Conservation (phyloP, 2,113 vertebrate species). For the Balaeniceps rex region DNA sequence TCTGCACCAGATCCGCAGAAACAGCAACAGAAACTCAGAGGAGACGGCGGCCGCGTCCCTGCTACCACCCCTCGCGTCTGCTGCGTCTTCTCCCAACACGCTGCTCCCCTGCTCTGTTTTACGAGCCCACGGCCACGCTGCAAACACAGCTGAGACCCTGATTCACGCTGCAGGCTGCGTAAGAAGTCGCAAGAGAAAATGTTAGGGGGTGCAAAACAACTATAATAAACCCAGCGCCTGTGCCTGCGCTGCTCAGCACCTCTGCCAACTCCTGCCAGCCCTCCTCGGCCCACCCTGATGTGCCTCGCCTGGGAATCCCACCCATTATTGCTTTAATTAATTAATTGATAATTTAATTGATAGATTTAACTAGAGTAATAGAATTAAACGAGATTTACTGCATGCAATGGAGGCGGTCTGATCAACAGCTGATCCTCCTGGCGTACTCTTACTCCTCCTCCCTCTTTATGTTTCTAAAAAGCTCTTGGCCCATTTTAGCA, state of each 20-base stretch:
- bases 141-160: fast-evolving
- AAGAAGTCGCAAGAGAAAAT: background rate
- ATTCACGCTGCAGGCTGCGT: background rate
- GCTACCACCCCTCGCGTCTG: fast-evolving
- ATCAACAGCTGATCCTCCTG: background rate
- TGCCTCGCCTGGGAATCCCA: background rate
- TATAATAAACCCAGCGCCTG: background rate
- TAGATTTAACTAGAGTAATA: background rate
- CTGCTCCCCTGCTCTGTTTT: background rate
- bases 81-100: background rate
- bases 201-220: background rate
- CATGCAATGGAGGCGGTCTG: background rate
- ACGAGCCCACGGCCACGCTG: fast-evolving
- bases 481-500: background rate
- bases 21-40: background rate
- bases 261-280: background rate
- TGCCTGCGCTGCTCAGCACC: background rate
- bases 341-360: background rate
- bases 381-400: background rate
- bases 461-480: background rate
- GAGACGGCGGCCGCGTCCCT: fast-evolving
- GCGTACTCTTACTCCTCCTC: background rate
- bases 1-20: background rate
- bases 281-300: background rate
- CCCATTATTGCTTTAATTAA: background rate